Base-by-base conservation (phyloP, 2,113 vertebrate species). In the Psettodes erumei region DNA sequence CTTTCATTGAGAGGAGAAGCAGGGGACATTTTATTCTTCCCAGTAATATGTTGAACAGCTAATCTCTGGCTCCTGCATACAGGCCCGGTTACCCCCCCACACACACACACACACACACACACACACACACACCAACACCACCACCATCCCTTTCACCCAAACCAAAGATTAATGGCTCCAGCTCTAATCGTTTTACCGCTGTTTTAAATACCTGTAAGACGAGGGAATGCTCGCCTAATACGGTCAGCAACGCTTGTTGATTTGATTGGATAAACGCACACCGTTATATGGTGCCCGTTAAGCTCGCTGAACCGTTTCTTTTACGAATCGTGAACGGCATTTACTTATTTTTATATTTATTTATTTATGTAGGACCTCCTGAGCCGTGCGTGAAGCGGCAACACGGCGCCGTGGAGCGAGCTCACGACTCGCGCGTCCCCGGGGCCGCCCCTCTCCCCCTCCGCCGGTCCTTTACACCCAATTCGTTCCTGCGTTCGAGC, bases 381-480 rank as follows among this genome's bases (percentile, higher is more conserved):
- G n/a, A n/a, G n/a, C n/a, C n/a, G n/a, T n/a, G n/a, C n/a, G n/a
- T n/a, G n/a, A n/a, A n/a, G n/a, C n/a, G n/a, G n/a, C n/a, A n/a
- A n/a, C 54, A 68, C 8, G 60, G 70, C 63, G 84, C 79, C 65
- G 66, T 25, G 47, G 56, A 82, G 21, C 77, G n/a, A 23, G 84
- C 87, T 90, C 88, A 90, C 90, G 90, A 91, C 90, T 89, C 87
- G 1, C 89, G 79, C 79, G 87, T 88, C 83, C 87, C 76, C 15
- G 19, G 83, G 61, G 79, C 79, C 81, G 54, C 82, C 81, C 75
- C 48, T 47, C 69, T 42, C 32, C 23, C 6, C 23, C 51, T n/a
- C 13, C 21, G 7, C 38, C n/a, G n/a, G n/a, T n/a, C n/a, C n/a
- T n/a, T n/a, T n/a, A n/a, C n/a, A n/a, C n/a, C n/a, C n/a, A n/a